phyloP scores from a whole-genome alignment of 2,888 invertebrate genomes.

The Patella pellucida region DNA sequence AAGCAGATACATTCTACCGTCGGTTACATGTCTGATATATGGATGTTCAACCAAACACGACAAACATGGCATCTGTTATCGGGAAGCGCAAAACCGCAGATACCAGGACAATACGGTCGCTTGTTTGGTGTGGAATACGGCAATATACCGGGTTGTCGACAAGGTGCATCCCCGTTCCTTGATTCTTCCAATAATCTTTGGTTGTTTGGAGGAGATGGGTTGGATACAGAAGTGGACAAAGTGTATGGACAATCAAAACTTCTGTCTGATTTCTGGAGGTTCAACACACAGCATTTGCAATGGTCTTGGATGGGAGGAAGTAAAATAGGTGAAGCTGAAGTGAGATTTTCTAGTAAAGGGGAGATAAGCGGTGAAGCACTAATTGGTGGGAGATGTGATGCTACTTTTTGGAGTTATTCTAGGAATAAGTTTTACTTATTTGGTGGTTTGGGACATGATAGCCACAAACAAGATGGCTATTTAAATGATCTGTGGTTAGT shows the following conservation, averaged over 20 bases:
- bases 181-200: slow-evolving; percentile 48
- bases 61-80: slow-evolving; percentile 44
- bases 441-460: slow-evolving; percentile 57
- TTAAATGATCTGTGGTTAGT: slow-evolving; percentile 55
- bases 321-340: slow-evolving; percentile 40
- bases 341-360: slow-evolving; percentile 37
- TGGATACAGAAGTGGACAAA: slow-evolving; percentile 35
- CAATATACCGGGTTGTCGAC: slow-evolving; percentile 48
- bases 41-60: slow-evolving; percentile 42
- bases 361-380: slow-evolving; percentile 28
- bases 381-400: slow-evolving; percentile 50
- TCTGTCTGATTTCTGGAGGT: slow-evolving; percentile 55
- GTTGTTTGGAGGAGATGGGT: slow-evolving; percentile 61
- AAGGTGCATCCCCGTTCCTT: slow-evolving; percentile 46
- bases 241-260: slow-evolving; percentile 42
- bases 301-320: slow-evolving; percentile 58
- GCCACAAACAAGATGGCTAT: slow-evolving; percentile 43
- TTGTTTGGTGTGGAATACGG: slow-evolving; percentile 17
- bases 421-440: slow-evolving; percentile 44
- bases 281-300: slow-evolving; percentile 30
- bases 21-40: slow-evolving; percentile 53
- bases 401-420: slow-evolving; percentile 34
- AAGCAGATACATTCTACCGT: slow-evolving; percentile 38
- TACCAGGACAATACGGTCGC: slow-evolving; percentile 36
- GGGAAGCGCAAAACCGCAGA: slow-evolving; percentile 35